A percentile compares a stretch with the other conserved stretches of the same genome.
These are phyloP conservation scores for Hirtodrosophila duncani DNA, from an alignment of 2,888 invertebrate species.

Conservation along the genomic window DNA sequence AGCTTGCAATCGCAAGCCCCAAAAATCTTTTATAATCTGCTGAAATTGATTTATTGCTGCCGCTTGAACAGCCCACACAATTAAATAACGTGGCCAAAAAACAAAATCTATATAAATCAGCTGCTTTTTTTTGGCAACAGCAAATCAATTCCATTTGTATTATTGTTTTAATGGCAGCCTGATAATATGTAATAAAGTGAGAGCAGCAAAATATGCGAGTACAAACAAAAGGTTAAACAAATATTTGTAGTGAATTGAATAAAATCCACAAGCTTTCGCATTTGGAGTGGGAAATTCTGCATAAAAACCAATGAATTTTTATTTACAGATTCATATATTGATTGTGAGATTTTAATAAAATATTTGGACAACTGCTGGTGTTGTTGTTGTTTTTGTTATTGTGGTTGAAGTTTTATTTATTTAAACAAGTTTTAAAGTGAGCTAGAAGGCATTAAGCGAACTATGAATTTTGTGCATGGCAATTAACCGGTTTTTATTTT, in stretches of 20 bases:
- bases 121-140: slow-evolving; percentile 5
- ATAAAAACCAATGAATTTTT: slow-evolving; percentile 18
- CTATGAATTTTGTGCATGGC: not conserved
- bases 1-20: not conserved
- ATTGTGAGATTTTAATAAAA: slow-evolving; percentile 18
- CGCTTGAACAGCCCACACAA: slow-evolving; percentile 45
- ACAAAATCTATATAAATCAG: slow-evolving; percentile 8
- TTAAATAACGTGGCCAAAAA: slow-evolving; percentile 43
- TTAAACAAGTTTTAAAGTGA: too few relatives aligned
- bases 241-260: slow-evolving; percentile 29
- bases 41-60: slow-evolving; percentile 63
- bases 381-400: slow-evolving; percentile 10
- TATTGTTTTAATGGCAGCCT: slow-evolving; percentile 32
- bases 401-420: not conserved
- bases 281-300: slow-evolving; percentile 24
- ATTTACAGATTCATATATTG: slow-evolving; percentile 14
- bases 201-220: slow-evolving; percentile 11
- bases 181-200: slow-evolving; percentile 16
- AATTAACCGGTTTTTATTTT: slow-evolving; percentile 12
- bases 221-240: slow-evolving; percentile 24
- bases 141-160: slow-evolving; percentile 35
- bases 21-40: slow-evolving; percentile 44
- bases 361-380: slow-evolving; percentile 20
- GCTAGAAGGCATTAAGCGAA: too few relatives aligned
- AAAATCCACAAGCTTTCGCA: not conserved